A percentile compares a stretch with the other conserved stretches of the same genome.
phyloP scores from a whole-genome alignment of 1,140 invertebrate species.

The Musca domestica region DNA sequence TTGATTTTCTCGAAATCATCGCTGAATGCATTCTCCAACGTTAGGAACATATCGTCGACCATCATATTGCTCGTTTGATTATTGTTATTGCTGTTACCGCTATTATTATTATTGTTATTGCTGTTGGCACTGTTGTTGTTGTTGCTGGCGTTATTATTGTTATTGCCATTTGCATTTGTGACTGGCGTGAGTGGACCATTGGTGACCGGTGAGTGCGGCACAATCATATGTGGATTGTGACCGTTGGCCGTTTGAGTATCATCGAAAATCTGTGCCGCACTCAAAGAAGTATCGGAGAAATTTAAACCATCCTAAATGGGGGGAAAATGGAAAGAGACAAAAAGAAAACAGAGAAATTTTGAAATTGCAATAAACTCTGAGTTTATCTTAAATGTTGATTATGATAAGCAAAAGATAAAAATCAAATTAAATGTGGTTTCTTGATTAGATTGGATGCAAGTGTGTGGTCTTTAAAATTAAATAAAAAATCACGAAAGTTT shows the following conservation, averaged over 20 bases:
- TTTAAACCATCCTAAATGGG: slow-evolving; percentile 37
- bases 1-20: slow-evolving; percentile 74
- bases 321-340: slow-evolving; percentile 7
- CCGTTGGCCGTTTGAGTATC: slow-evolving; percentile 37
- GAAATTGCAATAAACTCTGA: neutral
- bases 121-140: slow-evolving; percentile 38
- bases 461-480: neutral
- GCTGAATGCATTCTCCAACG: slow-evolving; percentile 65
- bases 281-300: slow-evolving; percentile 49
- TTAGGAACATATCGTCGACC: slow-evolving; percentile 71
- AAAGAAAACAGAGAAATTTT: neutral
- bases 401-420: neutral
- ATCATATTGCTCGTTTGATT: slow-evolving; percentile 47
- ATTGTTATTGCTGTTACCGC: slow-evolving; percentile 57
- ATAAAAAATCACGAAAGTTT: no score
- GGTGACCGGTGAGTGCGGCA: slow-evolving; percentile 45
- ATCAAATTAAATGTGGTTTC: neutral
- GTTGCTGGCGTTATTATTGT: slow-evolving; percentile 44
- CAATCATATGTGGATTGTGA: slow-evolving; percentile 28
- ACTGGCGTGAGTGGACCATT: slow-evolving; percentile 51
- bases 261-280: slow-evolving; percentile 48
- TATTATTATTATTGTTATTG: slow-evolving; percentile 54
- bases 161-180: slow-evolving; percentile 40
- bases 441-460: neutral
- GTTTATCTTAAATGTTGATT: neutral